Conservation (phyloP, 92 coral and sea anemone genomes). For the Porites divaricata region DNA sequence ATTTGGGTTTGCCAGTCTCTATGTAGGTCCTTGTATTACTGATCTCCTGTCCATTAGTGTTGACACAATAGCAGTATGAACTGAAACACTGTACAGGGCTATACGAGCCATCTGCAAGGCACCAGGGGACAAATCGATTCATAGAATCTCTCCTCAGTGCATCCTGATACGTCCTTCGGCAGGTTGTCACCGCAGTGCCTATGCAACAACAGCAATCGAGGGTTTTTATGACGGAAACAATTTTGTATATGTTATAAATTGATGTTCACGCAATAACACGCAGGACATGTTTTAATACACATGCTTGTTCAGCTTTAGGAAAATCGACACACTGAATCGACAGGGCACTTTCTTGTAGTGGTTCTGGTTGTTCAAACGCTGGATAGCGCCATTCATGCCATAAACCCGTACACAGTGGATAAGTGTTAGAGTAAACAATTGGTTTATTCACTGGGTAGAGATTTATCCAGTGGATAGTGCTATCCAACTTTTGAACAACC, state of each 20-base stretch:
- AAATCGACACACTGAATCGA: no score
- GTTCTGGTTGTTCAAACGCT: no score
- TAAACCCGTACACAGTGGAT: no score
- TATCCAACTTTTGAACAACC: no score
- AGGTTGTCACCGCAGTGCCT: conserved; percentile 61
- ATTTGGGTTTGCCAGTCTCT: conserved; percentile 82
- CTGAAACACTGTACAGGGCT: conserved; percentile 77
- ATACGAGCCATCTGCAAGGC: conserved; percentile 73
- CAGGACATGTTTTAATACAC: not conserved
- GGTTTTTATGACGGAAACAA: not conserved
- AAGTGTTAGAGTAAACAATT: no score
- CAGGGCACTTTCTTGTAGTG: no score
- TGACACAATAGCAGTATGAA: conserved; percentile 75
- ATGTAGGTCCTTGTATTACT: conserved; percentile 57
- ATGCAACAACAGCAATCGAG: not conserved
- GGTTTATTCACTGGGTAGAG: no score
- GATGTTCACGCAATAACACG: not conserved
- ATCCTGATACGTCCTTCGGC: conserved; percentile 62
- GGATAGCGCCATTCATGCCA: no score
- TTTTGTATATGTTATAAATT: not conserved
- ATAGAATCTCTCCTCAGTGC: conserved; percentile 58
- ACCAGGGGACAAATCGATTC: conserved; percentile 71
- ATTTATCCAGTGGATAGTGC: no score
- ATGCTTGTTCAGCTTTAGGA: no score
- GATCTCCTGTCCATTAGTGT: conserved; percentile 77